Evolutionary conservation across 2,888 invertebrate genomes (phyloP), one percentile per base, ranked within the genome.

Genomic region (Limnephilus lunatus): DNA sequence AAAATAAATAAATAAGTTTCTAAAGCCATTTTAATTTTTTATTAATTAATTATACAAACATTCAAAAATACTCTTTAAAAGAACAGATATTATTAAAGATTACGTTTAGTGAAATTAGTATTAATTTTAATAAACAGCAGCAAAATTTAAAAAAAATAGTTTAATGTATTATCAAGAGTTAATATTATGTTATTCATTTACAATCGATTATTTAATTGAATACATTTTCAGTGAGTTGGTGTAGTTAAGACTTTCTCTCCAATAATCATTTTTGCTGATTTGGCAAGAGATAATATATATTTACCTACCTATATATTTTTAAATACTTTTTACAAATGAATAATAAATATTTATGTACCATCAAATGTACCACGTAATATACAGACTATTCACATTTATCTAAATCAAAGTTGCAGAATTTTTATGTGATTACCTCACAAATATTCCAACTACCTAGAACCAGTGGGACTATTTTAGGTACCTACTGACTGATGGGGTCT

Each of bases 191-290:
- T 68, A 68, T 25, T 68, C n/a, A 68, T 68, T 68, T 68, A 68
- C 68, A 68, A 15, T 19, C 0, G 19, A 68, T 68, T 68, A 68
- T 68, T 68, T 68, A 68, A 68, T 25, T 68, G 68, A 68, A 68
- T 68, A 68, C 68, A 68, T 68, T 68, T 68, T 68, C 9, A 68
- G 7, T 68, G n/a, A 68, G 7, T 68, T n/a, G 44, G 44, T 1
- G 44, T 68, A 9, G 9, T 68, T 68, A 68, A 68, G 68, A 68
- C 68, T 68, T 68, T 68, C 25, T 68, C 68, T 68, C 68, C 68
- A 68, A 68, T n/a, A 68, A 68, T 68, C n/a, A n/a, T 68, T 68
- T 68, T 68, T 68, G 68, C 68, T 68, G 68, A 68, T 68, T 68
- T 68, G 68, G 68, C 68, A 25, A 68, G 68, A 68, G 68, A 68